Base-by-base conservation (phyloP, 2,113 vertebrate species). In the Cynocephalus volans region DNA sequence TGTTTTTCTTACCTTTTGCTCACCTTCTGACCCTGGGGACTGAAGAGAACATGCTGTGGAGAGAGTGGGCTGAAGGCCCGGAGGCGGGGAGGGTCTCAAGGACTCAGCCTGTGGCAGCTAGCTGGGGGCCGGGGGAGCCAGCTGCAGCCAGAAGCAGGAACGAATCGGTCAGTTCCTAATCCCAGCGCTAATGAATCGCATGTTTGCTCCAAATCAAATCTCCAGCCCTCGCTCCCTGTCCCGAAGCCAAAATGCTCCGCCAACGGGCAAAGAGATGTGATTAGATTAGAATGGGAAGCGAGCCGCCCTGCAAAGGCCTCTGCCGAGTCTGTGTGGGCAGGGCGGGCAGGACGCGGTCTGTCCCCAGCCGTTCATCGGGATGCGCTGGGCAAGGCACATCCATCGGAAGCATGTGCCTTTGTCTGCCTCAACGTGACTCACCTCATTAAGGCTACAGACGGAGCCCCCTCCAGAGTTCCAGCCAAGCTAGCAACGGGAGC, bases 181-280 rank as follows among this genome's bases (percentile, higher is more conserved):
- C 97, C 70, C 93, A 6, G 79, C 90, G 76, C 95, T 96, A 94
- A 98, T 97, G 96, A 98, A 98, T 96, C 90, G 65, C 60, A 24
- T 58, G 88, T 96, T 97, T 81, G 67, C 88, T 94, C 95, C 94
- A 97, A 93, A 97, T 98, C 98, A 95, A 95, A 93, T 96, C 97
- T 97, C 96, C 97, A 96, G 93, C 96, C 96, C 98, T 96, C 67
- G 19, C 97, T 93, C 90, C 79, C 96, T 95, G 97, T 96, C 58
- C 96, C 62, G 91, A 23, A 15, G 98, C 96, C 87, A 8, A n/a
- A 87, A 94, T 60, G 90, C 95, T 97, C 96, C 33, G 88, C 98
- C 93, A 86, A 19, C 70, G 77, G 98, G 97, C 98, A 79, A 81
- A 76, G 94, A 54, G 80, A 90, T 52, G 62, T 97, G 96, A 98